These are phyloP conservation scores for Bombus impatiens DNA, from an alignment of 1,140 invertebrate species.

Conservation along the genomic window DNA sequence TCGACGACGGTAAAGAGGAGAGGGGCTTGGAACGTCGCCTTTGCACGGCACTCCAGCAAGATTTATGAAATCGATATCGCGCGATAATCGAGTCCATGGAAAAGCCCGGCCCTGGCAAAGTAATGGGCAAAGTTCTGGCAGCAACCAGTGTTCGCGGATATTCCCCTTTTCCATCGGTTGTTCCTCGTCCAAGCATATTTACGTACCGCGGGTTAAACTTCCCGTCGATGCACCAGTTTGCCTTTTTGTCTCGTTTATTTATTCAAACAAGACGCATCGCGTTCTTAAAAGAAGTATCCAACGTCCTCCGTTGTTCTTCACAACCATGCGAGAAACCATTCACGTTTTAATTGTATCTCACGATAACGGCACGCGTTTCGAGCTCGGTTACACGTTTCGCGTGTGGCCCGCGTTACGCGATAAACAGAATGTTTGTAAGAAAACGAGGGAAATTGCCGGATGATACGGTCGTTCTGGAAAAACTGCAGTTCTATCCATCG, in stretches of 20 bases:
- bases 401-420: not conserved
- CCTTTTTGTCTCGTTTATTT: not conserved
- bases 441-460: not conserved
- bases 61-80: constrained; percentile 37
- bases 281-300: not conserved
- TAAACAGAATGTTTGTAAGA: constrained; percentile 1
- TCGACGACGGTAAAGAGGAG: not conserved
- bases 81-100: constrained; percentile 37
- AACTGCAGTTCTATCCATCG: not conserved
- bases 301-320: not conserved
- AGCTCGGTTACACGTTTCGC: not conserved
- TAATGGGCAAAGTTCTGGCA: constrained; percentile 40
- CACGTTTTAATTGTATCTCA: constrained; percentile 10
- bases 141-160: constrained; percentile 22
- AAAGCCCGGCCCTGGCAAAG: constrained; percentile 8
- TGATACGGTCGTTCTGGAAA: not conserved
- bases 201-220: not conserved
- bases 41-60: not conserved
- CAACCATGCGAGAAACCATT: not conserved
- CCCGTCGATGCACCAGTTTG: not conserved
- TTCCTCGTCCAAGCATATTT: not conserved
- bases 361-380: not conserved
- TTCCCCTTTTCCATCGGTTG: not conserved
- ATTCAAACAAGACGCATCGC: not conserved
- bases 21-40: not conserved